phyloP scores from a whole-genome alignment of 2,888 invertebrate genomes.

The Eudemis profundana region DNA sequence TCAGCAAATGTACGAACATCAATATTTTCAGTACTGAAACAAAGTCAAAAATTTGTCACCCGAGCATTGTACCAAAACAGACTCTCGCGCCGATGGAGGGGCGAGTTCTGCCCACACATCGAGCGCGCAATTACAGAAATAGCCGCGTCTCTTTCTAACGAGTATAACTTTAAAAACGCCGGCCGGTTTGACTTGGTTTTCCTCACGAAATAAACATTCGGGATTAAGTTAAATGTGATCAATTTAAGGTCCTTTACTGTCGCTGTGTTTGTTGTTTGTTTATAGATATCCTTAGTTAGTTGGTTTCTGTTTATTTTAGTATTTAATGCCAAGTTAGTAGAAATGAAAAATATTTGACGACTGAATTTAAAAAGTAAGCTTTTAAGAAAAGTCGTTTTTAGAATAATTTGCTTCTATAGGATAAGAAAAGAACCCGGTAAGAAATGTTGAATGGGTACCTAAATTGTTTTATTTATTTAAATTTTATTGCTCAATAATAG shows the following conservation, averaged over 20 bases:
- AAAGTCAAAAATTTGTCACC: conserved; percentile 70
- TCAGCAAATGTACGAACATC: not conserved
- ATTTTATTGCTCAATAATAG: no score
- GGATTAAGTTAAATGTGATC: conserved; percentile 51
- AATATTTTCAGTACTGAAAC: conserved; percentile 35
- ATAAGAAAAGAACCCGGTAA: no score
- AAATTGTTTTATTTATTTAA: no score
- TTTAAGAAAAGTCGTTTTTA: not conserved
- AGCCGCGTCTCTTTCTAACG: conserved; percentile 70
- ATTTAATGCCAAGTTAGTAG: no score
- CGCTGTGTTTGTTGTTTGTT: conserved; percentile 5
- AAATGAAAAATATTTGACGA: no score
- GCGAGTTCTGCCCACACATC: conserved; percentile 75
- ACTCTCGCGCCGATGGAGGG: conserved; percentile 75
- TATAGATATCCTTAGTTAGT: not conserved
- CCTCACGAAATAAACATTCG: conserved; percentile 25
- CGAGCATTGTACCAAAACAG: conserved; percentile 72
- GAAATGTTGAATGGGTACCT: no score
- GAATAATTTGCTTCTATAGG: no score
- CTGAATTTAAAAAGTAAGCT: no score
- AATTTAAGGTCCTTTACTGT: conserved; percentile 31
- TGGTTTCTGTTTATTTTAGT: not conserved
- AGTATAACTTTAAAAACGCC: conserved; percentile 4
- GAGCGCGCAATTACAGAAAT: conserved; percentile 61
- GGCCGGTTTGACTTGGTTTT: conserved; percentile 20